Base-by-base conservation (phyloP, 2,888 invertebrate genomes). In the Euzophera pinguis region DNA sequence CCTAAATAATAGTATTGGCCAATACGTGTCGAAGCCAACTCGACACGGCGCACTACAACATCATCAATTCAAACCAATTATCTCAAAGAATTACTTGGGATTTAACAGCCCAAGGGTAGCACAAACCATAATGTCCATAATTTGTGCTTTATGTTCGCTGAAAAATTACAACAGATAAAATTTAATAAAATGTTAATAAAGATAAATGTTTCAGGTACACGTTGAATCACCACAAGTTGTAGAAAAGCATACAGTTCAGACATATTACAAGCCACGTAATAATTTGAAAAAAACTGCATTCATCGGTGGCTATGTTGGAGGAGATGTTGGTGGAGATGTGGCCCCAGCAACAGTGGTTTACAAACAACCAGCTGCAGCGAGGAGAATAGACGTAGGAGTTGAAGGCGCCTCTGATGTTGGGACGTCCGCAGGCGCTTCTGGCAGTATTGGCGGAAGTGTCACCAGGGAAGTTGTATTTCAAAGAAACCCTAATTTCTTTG, bases 401-500 rank as follows among this genome's bases (percentile, higher is more conserved):
- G 74, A 78, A 55, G 66, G 69, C 22, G 62, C 64, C 41, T 74
- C 63, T 0, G 60, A 67, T n/a, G 66, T 65, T 37, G 73, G 59
- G 1, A 61, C 60, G 17, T 55, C 53, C 22, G 69, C 60, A 5
- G 61, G 64, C 10, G 47, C 62, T 0, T 65, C 55, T 17, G 63
- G 56, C 9, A 63, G 67, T 17, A 62, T 61, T 16, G 65, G 62
- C 0, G 71, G 68, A 38, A 67, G 67, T 12, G 74, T 71, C 2
- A 82, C 63, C 35, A 84, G 79, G 59, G 74, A 73, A 67, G 73
- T 81, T 1, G 72, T 76, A 1, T 61, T 73, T 29, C 75, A 79
- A 50, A 77, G 69, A 41, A 85, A 81, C 52, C 85, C 88, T 0
- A 78, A 83, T n/a, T 85, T 93, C 53, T 92, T 92, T 63, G 87